A percentile compares a stretch with the other conserved stretches of the same genome.
Conservation (phyloP, 2,113 vertebrate genomes). For the Percopsis transmontana region DNA sequence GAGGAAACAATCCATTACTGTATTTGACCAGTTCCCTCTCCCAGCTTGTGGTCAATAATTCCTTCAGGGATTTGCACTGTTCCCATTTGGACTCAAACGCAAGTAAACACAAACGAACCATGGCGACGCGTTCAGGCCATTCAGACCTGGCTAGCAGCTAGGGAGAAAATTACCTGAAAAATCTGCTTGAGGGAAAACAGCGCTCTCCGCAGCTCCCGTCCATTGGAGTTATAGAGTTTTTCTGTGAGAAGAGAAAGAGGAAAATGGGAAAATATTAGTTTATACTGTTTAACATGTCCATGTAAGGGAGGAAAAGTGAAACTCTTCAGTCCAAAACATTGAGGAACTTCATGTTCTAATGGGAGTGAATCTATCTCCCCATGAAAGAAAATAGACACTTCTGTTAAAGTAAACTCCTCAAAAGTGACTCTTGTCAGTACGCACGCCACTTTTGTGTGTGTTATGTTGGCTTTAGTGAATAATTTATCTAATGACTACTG, state of each 20-base stretch:
- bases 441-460: too few relatives aligned
- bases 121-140: not conserved
- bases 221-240: conserved; percentile 94
- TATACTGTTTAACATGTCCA: conserved; percentile 21
- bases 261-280: conserved; percentile 26
- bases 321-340: not conserved
- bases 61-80: too few relatives aligned
- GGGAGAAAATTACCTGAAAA: conserved; percentile 88
- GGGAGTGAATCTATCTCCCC: not conserved
- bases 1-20: too few relatives aligned
- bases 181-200: conserved; percentile 99
- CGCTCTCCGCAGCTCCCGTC: conserved; percentile 92
- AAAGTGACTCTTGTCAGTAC: conserved; percentile 1
- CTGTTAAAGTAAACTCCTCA: not conserved
- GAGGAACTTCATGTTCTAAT: conserved; percentile 16
- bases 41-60: too few relatives aligned
- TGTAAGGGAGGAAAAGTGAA: conserved; percentile 15
- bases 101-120: not conserved
- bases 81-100: too few relatives aligned
- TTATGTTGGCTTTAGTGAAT: too few relatives aligned
- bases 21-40: too few relatives aligned
- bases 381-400: not conserved
- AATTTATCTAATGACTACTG: too few relatives aligned
- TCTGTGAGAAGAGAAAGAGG: conserved; percentile 76
- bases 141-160: not conserved